Percentiles rank a stretch among this genome's conserved stretches.
Conservation (phyloP, 1,140 invertebrate genomes). For the Calycopis cecrops region DNA sequence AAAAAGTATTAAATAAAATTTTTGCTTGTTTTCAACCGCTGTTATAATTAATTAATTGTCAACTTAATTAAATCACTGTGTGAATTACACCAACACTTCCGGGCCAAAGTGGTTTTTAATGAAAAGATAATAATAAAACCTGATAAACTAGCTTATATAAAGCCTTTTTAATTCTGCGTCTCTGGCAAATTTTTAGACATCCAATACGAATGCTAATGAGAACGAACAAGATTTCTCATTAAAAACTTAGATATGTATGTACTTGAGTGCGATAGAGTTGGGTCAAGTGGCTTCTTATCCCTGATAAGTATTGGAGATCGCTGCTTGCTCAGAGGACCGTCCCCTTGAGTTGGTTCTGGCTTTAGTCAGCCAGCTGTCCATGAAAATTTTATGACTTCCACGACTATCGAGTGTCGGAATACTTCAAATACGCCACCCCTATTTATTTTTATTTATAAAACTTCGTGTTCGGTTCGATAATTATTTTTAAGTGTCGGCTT, state of each 20-base stretch:
- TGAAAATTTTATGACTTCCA: constrained; percentile 20
- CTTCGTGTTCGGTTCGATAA: constrained; percentile 1
- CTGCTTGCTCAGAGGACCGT: constrained; percentile 36
- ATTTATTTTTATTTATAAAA: neutral
- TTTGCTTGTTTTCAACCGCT: too few relatives aligned
- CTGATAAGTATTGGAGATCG: constrained; percentile 49
- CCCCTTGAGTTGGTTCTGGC: constrained; percentile 35
- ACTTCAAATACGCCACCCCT: constrained; percentile 1
- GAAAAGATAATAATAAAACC: too few relatives aligned
- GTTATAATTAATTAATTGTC: too few relatives aligned
- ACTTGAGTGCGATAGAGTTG: constrained; percentile 20
- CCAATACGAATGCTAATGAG: neutral
- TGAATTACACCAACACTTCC: too few relatives aligned
- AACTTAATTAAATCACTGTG: too few relatives aligned
- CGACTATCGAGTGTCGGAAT: constrained; percentile 14
- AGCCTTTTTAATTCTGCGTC: neutral
- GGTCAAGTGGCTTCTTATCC: constrained; percentile 54
- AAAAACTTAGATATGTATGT: constrained; percentile 4
- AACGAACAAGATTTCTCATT: neutral
- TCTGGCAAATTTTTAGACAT: neutral
- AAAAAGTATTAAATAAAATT: too few relatives aligned
- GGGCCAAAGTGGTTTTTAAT: too few relatives aligned
- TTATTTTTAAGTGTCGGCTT: constrained; percentile 10
- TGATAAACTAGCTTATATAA: neutral
- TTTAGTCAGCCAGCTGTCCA: constrained; percentile 29